Percentiles rank a stretch among this genome's conserved stretches.
These are phyloP conservation scores for Xiphophorus hellerii DNA, from an alignment of 2,113 vertebrate species.

Conservation along the genomic window DNA sequence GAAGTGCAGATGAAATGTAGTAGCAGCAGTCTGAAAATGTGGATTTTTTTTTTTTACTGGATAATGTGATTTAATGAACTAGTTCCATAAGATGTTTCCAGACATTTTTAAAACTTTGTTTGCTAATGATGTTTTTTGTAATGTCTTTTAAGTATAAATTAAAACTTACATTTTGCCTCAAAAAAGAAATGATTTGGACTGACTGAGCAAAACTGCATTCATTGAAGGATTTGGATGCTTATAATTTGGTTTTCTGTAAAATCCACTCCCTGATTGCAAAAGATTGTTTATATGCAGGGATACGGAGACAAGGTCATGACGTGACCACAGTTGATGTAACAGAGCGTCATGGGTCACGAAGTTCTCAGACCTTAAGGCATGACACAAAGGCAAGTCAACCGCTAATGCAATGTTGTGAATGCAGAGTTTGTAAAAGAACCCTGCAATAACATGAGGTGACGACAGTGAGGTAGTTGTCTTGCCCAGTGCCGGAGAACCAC, in stretches of 20 bases:
- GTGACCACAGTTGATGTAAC: slow-evolving; percentile 55
- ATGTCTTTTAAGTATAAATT: too few relatives aligned
- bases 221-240: neutral
- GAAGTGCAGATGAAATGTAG: slow-evolving; percentile 42
- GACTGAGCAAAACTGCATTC: neutral
- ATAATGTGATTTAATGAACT: neutral
- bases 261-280: slow-evolving; percentile 9
- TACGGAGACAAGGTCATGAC: slow-evolving; percentile 17
- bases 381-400: slow-evolving; percentile 32
- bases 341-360: slow-evolving; percentile 37
- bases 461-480: neutral
- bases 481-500: slow-evolving; percentile 2
- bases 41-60: neutral
- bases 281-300: slow-evolving; percentile 13
- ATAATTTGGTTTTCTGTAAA: neutral
- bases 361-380: slow-evolving; percentile 28
- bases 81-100: neutral
- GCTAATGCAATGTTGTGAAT: slow-evolving; percentile 35
- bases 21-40: slow-evolving; percentile 8
- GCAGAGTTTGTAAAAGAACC: slow-evolving; percentile 15
- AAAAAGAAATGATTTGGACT: too few relatives aligned
- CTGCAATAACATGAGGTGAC: slow-evolving; percentile 26
- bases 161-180: too few relatives aligned
- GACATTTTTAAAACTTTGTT: too few relatives aligned
- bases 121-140: too few relatives aligned